Evolutionary conservation across 2,113 vertebrate genomes (phyloP).

Genomic region (Carassius auratus): DNA sequence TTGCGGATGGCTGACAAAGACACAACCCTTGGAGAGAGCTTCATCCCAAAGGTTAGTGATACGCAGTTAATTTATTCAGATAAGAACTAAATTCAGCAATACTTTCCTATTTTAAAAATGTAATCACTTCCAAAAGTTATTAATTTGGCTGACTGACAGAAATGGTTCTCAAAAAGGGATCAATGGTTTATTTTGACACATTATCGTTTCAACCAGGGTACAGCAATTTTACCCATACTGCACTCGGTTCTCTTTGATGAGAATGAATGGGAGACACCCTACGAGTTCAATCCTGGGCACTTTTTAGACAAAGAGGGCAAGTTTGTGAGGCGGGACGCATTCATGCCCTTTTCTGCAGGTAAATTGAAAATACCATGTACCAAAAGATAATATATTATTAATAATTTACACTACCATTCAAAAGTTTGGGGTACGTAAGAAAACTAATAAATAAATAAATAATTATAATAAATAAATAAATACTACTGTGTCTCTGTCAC

Average conservation of each 20-base stretch:
- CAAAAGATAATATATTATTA: background rate
- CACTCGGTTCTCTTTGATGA: conserved; percentile 82
- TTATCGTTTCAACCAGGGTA: conserved; percentile 68
- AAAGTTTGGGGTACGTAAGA: background rate
- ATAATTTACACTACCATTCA: background rate
- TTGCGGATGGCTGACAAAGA: conserved; percentile 71
- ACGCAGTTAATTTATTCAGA: too few relatives aligned
- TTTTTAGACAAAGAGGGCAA: conserved; percentile 84
- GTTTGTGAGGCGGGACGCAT: conserved; percentile 81
- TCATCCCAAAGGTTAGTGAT: conserved; percentile 79
- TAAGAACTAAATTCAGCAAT: background rate
- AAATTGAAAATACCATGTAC: background rate
- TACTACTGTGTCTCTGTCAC: background rate
- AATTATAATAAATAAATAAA: too few relatives aligned
- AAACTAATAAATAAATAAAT: too few relatives aligned
- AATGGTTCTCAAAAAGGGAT: background rate
- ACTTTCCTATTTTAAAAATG: background rate
- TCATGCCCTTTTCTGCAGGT: conserved; percentile 89
- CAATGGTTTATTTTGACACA: background rate
- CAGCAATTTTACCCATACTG: conserved; percentile 74
- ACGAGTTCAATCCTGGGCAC: conserved; percentile 84
- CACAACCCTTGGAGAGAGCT: conserved; percentile 69
- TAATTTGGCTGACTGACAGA: background rate
- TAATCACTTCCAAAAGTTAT: background rate
- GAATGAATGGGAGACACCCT: conserved; percentile 80